Percentiles rank a stretch among this genome's conserved stretches.
Conservation (phyloP, 2,888 invertebrate species). For the Xestia rhomboidea region DNA sequence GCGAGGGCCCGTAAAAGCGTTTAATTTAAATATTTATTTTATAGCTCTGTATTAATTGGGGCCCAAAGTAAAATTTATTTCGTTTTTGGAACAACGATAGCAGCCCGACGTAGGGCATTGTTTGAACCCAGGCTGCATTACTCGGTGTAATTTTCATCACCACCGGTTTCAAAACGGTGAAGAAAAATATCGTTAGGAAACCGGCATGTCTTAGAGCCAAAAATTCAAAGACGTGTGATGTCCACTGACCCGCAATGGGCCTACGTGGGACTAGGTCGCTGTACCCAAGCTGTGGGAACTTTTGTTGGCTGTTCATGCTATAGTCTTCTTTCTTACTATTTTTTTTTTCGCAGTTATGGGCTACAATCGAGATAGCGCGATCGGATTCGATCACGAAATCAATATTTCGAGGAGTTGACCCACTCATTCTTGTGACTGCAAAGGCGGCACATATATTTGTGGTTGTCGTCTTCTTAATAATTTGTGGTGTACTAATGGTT, state of each 20-base stretch:
- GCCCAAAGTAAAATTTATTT: too few relatives aligned
- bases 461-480: slow-evolving; percentile 2
- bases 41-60: too few relatives aligned
- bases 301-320: neutral
- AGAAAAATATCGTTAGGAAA: neutral
- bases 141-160: too few relatives aligned
- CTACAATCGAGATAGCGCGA: slow-evolving; percentile 1
- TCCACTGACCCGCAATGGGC: too few relatives aligned
- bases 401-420: neutral
- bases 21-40: too few relatives aligned
- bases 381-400: slow-evolving; percentile 5
- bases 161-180: neutral
- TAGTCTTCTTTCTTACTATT: neutral
- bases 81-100: too few relatives aligned
- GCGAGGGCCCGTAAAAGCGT: too few relatives aligned
- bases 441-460: neutral
- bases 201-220: neutral
- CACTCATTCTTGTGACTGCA: neutral
- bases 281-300: neutral
- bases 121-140: too few relatives aligned
- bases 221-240: neutral
- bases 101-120: too few relatives aligned
- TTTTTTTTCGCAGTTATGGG: slow-evolving; percentile 21
- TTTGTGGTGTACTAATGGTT: slow-evolving; percentile 13
- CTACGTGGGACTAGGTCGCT: too few relatives aligned